Conservation (phyloP, 2,888 invertebrate species). For the Enoplolaimus lenunculus region DNA sequence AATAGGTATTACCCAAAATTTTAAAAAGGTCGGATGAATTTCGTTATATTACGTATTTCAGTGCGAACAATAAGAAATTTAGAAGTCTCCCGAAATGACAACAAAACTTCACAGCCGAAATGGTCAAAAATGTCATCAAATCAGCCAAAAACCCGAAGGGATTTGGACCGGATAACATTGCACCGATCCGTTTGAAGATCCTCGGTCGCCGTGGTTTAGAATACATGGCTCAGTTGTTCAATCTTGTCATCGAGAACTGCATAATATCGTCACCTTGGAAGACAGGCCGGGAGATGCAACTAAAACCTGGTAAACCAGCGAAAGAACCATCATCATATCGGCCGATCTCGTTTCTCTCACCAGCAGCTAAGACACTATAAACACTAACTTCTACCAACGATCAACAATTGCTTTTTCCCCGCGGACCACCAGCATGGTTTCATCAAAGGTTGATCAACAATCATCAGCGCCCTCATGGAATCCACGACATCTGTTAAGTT, state of each 20-base stretch:
- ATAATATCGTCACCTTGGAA: background rate
- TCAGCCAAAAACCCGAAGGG: background rate
- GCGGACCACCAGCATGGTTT: too few relatives aligned
- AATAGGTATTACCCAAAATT: too few relatives aligned
- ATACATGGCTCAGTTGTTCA: background rate
- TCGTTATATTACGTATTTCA: too few relatives aligned
- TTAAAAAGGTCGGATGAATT: too few relatives aligned
- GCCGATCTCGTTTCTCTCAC: conserved; percentile 6
- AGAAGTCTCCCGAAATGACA: too few relatives aligned
- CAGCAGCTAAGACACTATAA: background rate
- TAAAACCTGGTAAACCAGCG: background rate
- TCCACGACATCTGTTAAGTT: too few relatives aligned
- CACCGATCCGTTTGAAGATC: background rate
- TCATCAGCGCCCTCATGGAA: too few relatives aligned
- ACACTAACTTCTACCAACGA: too few relatives aligned
- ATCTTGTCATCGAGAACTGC: background rate
- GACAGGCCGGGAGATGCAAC: background rate
- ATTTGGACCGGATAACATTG: background rate
- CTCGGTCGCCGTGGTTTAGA: background rate
- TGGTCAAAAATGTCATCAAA: background rate
- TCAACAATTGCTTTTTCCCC: too few relatives aligned
- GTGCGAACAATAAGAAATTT: too few relatives aligned
- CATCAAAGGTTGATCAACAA: too few relatives aligned
- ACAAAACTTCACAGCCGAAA: background rate
- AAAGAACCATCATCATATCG: background rate